A percentile compares a stretch with the other conserved stretches of the same genome.
Conservation (phyloP, 53 echinoderm and acorn worm genomes). For the Echinometra lucunter region DNA sequence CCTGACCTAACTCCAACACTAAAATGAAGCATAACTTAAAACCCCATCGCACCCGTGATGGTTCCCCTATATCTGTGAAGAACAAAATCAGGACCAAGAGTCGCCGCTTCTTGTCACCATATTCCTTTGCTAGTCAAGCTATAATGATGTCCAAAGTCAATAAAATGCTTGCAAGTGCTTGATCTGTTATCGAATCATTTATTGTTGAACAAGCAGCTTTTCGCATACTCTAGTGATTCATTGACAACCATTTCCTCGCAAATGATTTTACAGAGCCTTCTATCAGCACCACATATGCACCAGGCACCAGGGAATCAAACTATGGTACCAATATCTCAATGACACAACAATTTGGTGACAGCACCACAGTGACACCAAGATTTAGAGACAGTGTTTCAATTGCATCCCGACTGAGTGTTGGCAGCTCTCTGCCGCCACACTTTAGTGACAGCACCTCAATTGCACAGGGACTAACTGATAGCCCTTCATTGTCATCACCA, state of each 20-base stretch:
- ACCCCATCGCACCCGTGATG: background rate
- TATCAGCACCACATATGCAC: background rate
- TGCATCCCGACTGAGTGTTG: background rate
- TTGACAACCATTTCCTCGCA: background rate
- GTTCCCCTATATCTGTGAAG: too few relatives aligned
- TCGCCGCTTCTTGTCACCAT: too few relatives aligned
- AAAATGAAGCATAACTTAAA: background rate
- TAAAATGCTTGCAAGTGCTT: too few relatives aligned
- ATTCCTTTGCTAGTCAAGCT: too few relatives aligned
- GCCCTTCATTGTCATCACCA: too few relatives aligned
- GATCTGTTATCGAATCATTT: too few relatives aligned
- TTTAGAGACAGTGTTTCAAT: background rate
- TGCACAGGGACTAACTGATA: background rate
- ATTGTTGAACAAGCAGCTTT: too few relatives aligned
- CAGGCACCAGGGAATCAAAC: background rate
- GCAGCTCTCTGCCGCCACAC: background rate
- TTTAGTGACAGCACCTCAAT: background rate
- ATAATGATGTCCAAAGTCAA: background rate
- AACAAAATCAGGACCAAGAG: too few relatives aligned
- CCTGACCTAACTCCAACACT: background rate
- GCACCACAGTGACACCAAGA: background rate
- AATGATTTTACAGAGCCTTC: conserved; percentile 8
- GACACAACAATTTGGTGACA: background rate
- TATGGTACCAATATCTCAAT: background rate
- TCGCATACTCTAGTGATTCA: background rate